phyloP scores from a whole-genome alignment of 2,113 vertebrate genomes.

The Sminthopsis crassicaudata region DNA sequence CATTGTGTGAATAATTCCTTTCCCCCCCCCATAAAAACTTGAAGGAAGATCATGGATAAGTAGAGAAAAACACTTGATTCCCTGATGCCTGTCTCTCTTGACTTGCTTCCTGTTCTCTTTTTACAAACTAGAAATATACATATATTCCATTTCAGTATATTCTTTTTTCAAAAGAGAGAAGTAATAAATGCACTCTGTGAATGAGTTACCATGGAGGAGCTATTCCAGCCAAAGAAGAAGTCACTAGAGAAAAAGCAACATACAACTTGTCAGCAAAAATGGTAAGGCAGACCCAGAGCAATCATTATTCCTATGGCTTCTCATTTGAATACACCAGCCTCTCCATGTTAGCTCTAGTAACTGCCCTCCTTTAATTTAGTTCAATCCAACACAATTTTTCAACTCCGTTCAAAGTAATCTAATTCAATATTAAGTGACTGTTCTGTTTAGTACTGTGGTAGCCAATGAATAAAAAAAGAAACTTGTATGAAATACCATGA shows the following conservation, averaged over 20 bases:
- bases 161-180: conserved; percentile 74
- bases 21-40: not conserved
- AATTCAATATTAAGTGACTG: not conserved
- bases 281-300: not conserved
- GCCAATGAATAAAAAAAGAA: not conserved
- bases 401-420: not conserved
- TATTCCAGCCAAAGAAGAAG: conserved; percentile 79
- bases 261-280: conserved; percentile 53
- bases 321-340: not conserved
- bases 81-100: not conserved
- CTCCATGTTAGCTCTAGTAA: not conserved
- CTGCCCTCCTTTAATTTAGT: not conserved
- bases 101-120: conserved; percentile 33
- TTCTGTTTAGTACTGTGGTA: not conserved
- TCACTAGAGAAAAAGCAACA: conserved; percentile 74
- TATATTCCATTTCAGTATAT: conserved; percentile 60
- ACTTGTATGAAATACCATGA: not conserved
- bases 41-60: conserved; percentile 37
- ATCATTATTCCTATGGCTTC: not conserved
- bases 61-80: conserved; percentile 13
- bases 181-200: conserved; percentile 69
- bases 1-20: conserved; percentile 54
- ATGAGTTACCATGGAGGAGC: conserved; percentile 84
- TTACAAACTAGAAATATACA: conserved; percentile 45
- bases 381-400: not conserved